A percentile compares a stretch with the other conserved stretches of the same genome.
Evolutionary conservation across 2,113 vertebrate genomes (phyloP).

Genomic region (Dinomys branickii): DNA sequence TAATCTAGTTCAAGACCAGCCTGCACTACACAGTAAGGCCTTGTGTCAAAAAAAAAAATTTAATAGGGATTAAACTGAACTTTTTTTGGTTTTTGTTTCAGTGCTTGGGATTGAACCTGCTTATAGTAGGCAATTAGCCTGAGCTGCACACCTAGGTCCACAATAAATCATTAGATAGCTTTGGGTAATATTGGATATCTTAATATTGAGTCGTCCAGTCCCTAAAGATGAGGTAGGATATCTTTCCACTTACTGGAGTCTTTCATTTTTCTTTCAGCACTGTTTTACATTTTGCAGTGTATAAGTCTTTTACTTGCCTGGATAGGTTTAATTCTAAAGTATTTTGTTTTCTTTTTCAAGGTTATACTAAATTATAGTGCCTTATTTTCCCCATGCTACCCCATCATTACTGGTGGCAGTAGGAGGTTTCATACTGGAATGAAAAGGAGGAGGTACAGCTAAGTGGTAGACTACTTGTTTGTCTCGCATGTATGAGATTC

Average conservation of each 20-base stretch:
- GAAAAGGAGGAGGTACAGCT: neutral
- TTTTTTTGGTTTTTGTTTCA: neutral
- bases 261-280: neutral
- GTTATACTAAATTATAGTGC: neutral
- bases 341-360: slow-evolving; percentile 12
- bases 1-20: too few species aligned
- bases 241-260: neutral
- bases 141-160: neutral
- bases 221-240: neutral
- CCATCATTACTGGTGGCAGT: neutral
- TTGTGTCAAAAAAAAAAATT: neutral
- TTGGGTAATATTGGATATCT: neutral
- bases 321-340: neutral
- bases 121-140: neutral
- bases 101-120: neutral
- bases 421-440: neutral
- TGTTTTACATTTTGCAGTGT: neutral
- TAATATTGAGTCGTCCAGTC: neutral
- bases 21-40: neutral
- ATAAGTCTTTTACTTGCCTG: neutral
- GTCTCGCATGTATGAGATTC: neutral
- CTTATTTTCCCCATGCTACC: neutral
- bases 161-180: neutral
- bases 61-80: neutral
- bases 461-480: neutral